Evolutionary conservation across 2,797 vertebrate species (phyloP).

Genomic region (Poeciliopsis gracilis): DNA sequence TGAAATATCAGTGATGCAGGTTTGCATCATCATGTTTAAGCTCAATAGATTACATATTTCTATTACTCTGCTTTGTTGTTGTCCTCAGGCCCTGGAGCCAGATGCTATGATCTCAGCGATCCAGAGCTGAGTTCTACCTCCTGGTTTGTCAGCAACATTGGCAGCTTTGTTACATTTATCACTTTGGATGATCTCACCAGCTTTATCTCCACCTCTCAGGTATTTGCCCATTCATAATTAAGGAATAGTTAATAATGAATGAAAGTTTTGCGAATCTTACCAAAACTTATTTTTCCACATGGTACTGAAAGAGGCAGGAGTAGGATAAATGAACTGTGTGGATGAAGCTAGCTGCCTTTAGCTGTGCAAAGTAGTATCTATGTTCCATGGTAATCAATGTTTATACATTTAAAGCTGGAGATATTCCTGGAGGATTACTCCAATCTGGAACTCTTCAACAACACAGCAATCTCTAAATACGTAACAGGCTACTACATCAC

Average conservation of each 20-base stretch:
- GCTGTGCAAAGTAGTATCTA: too few species aligned
- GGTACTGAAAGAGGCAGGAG: too few species aligned
- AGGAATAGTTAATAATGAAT: too few species aligned
- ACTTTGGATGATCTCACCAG: slow-evolving; percentile 58
- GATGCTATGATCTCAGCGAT: slow-evolving; percentile 67
- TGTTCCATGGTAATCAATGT: too few species aligned
- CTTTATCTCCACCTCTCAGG: slow-evolving; percentile 60
- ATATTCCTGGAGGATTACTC: slow-evolving; percentile 61
- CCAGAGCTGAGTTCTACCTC: slow-evolving; percentile 68
- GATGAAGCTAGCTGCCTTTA: too few species aligned
- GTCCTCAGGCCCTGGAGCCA: slow-evolving; percentile 54
- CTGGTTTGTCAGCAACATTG: slow-evolving; percentile 73
- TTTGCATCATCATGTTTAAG: too few species aligned
- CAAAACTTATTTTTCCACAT: too few species aligned
- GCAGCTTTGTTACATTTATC: slow-evolving; percentile 68
- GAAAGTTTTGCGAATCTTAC: too few species aligned
- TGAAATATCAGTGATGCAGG: too few species aligned
- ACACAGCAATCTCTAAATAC: slow-evolving; percentile 39
- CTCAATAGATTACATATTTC: too few species aligned
- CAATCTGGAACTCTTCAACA: slow-evolving; percentile 75
- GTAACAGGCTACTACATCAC: slow-evolving; percentile 58
- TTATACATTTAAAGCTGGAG: slow-evolving; percentile 46
- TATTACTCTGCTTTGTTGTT: not conserved
- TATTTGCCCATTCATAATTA: slow-evolving; percentile 9
- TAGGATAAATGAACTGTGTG: too few species aligned